Evolutionary conservation across 2,797 vertebrate species (phyloP).

Genomic region (Macropus fuliginosus): DNA sequence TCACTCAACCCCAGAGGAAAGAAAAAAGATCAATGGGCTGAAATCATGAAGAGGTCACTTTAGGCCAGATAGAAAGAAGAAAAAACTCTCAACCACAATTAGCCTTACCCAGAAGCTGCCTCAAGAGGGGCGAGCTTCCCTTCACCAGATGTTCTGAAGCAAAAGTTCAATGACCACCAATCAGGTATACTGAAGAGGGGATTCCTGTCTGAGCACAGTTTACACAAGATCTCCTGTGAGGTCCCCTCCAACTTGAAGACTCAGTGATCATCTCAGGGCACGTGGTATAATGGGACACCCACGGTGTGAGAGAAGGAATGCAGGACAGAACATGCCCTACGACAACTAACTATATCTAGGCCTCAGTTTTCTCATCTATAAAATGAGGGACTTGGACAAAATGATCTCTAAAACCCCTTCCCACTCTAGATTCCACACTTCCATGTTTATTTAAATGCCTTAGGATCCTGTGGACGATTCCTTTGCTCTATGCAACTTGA

Average conservation of each 20-base stretch:
- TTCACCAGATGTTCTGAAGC: neutral
- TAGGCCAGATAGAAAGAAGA: neutral
- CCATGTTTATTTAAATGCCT: neutral
- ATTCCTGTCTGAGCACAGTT: neutral
- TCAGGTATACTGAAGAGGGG: neutral
- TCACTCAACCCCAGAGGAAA: neutral
- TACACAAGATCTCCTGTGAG: neutral
- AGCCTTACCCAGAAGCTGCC: neutral
- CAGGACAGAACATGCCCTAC: neutral
- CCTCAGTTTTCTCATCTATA: neutral
- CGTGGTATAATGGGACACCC: neutral
- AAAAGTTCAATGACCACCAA: neutral
- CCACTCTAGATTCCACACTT: neutral
- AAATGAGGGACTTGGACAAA: neutral
- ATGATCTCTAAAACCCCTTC: neutral
- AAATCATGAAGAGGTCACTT: neutral
- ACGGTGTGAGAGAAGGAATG: neutral
- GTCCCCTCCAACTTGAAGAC: neutral
- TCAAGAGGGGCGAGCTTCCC: neutral
- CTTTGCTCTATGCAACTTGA: neutral
- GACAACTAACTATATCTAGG: neutral
- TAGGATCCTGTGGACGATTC: neutral
- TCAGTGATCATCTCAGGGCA: neutral
- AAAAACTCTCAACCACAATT: neutral
- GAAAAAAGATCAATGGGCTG: neutral